These are phyloP conservation scores for Mixornis gularis DNA, from an alignment of 2,113 vertebrate species.

Conservation along the genomic window DNA sequence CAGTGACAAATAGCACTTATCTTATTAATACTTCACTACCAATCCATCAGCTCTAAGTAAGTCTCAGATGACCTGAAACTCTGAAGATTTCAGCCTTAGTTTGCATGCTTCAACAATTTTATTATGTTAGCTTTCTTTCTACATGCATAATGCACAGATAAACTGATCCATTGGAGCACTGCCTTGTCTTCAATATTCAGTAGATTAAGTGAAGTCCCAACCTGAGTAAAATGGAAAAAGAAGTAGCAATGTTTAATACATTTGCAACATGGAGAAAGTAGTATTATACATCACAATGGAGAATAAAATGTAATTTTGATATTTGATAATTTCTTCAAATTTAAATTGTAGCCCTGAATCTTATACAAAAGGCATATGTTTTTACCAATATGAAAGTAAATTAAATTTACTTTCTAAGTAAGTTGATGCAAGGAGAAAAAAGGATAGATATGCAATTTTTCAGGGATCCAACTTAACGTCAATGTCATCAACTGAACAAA, in stretches of 20 bases:
- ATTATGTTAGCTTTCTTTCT: conserved; percentile 31
- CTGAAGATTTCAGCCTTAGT: conserved; percentile 19
- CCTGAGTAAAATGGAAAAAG: neutral
- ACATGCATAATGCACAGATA: conserved; percentile 31
- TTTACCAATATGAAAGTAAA: neutral
- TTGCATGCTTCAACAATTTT: conserved; percentile 37
- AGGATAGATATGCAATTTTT: neutral
- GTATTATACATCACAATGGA: neutral
- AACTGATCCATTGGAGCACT: conserved; percentile 8
- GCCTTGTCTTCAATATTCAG: neutral
- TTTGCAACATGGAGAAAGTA: neutral
- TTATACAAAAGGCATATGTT: neutral
- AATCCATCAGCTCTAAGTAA: conserved; percentile 48
- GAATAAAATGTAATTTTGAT: neutral
- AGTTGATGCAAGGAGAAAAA: neutral
- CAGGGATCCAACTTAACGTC: neutral
- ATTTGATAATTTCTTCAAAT: neutral
- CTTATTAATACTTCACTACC: conserved; percentile 35
- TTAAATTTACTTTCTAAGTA: neutral
- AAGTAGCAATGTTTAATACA: neutral
- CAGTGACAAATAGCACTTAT: conserved; percentile 17
- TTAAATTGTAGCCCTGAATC: neutral
- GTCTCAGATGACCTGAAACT: neutral
- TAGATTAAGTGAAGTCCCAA: conserved; percentile 36
- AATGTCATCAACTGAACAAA: neutral